Evolutionary conservation across 2,797 vertebrate species (phyloP), one percentile per base, ranked within the genome.

Genomic region (Nyctalus aviator): DNA sequence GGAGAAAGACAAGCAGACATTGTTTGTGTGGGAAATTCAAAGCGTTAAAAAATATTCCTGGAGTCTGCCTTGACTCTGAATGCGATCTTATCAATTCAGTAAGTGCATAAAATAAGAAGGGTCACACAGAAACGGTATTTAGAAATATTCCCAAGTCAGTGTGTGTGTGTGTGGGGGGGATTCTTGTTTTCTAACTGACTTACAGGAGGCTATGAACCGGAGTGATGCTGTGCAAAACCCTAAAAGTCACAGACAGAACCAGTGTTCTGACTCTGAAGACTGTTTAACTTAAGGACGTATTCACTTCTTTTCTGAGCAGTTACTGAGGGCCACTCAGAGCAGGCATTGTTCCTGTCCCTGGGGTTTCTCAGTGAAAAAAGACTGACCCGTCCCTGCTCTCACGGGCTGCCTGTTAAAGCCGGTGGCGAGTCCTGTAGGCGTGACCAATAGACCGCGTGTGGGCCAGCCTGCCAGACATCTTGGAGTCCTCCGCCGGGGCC

Each of bases 21-120:
- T 77, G n/a, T 88, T 72, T 64, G 35, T 89, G 57, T 35, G 20
- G 77, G 64, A 85, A 88, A 91, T 73, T 87, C 84, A 92, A 68
- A 84, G 73, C 86, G 41, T 62, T 71, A 90, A 41, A 83, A 84
- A 83, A 73, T 25, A 69, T 35, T 59, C 64, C 66, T 30, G 17
- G 23, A 41, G 15, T 68, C 75, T 82, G 5, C 21, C 32, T 82
- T 57, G 55, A 77, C 12, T 13, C 21, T 15, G 30, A 73, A 55
- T 46, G 4, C 20, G 79, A 27, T 93, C 88, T 86, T 91, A 94
- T 76, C 93, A 76, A 3, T 69, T 84, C n/a, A 71, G 17, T 71
- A 50, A 82, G 9, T 30, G 48, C 15, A 32, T 71, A 41, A 27
- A 66, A n/a, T 66, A 46, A 12, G 27, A 90, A 71, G 27, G 14